phyloP scores from a whole-genome alignment of 1,140 invertebrate genomes.

The Megathymus violae region DNA sequence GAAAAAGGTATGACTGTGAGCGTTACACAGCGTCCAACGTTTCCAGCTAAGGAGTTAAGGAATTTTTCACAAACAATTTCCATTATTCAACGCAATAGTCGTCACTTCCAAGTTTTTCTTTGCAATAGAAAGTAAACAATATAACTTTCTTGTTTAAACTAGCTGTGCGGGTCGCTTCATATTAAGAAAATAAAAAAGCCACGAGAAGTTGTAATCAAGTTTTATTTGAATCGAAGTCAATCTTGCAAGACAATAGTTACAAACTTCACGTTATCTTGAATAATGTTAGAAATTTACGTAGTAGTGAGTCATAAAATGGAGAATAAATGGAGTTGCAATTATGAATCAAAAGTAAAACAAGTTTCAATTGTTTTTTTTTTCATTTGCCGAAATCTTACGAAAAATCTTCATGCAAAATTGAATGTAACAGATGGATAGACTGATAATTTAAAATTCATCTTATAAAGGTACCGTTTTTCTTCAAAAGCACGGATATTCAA shows the following conservation, averaged over 20 bases:
- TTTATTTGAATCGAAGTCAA: slow-evolving; percentile 26
- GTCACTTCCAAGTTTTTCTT: slow-evolving; percentile 26
- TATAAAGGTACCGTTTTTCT: too few relatives aligned
- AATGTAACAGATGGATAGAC: too few relatives aligned
- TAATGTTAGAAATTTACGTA: slow-evolving; percentile 4
- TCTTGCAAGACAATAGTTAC: slow-evolving; percentile 17
- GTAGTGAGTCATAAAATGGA: slow-evolving; percentile 32
- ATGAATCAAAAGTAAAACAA: too few relatives aligned
- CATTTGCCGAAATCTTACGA: too few relatives aligned
- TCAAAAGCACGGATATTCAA: too few relatives aligned
- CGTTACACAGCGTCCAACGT: not conserved
- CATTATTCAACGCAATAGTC: slow-evolving; percentile 27
- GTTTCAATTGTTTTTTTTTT: too few relatives aligned
- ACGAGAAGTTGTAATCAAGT: slow-evolving; percentile 27
- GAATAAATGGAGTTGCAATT: too few relatives aligned
- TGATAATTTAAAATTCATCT: too few relatives aligned
- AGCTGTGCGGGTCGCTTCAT: slow-evolving; percentile 27
- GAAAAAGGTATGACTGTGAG: too few relatives aligned
- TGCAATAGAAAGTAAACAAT: slow-evolving; percentile 33
- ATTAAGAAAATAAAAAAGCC: slow-evolving; percentile 33
- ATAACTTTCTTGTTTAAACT: slow-evolving; percentile 34
- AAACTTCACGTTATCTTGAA: slow-evolving; percentile 8
- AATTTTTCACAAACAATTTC: slow-evolving; percentile 23
- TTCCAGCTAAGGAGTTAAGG: slow-evolving; percentile 13
- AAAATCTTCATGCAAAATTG: too few relatives aligned